Conservation (phyloP, 2,797 vertebrate species). For the Melanotaenia parkinsoni region DNA sequence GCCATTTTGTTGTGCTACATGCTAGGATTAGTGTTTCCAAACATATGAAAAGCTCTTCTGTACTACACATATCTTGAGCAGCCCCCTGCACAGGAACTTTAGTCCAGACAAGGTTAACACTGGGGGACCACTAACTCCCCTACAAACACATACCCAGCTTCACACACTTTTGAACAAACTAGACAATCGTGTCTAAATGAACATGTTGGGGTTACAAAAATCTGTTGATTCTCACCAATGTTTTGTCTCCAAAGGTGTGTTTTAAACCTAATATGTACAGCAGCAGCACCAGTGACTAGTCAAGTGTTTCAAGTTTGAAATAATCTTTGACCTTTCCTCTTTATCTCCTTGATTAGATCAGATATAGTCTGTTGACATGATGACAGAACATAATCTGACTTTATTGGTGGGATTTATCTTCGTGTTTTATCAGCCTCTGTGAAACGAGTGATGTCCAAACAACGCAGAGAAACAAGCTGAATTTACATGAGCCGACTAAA, state of each 20-base stretch:
- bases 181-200: no score
- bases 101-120: no score
- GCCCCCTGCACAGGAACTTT: no score
- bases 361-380: neutral
- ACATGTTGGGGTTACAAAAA: no score
- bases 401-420: slow-evolving; percentile 12
- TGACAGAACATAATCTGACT: neutral
- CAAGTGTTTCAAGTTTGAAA: neutral
- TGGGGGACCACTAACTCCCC: no score
- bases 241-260: neutral
- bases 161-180: neutral
- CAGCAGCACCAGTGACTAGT: neutral
- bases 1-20: no score
- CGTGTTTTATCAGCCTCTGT: slow-evolving; percentile 3
- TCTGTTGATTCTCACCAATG: neutral
- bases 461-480: neutral
- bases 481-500: neutral
- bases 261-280: neutral
- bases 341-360: slow-evolving; percentile 19
- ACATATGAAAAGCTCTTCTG: no score
- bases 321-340: slow-evolving; percentile 17
- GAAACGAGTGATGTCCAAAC: neutral
- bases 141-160: no score
- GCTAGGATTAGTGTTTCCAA: no score
- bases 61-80: no score